phyloP scores from a whole-genome alignment of 2,888 invertebrate genomes.

The Nemotelus nigrinus region DNA sequence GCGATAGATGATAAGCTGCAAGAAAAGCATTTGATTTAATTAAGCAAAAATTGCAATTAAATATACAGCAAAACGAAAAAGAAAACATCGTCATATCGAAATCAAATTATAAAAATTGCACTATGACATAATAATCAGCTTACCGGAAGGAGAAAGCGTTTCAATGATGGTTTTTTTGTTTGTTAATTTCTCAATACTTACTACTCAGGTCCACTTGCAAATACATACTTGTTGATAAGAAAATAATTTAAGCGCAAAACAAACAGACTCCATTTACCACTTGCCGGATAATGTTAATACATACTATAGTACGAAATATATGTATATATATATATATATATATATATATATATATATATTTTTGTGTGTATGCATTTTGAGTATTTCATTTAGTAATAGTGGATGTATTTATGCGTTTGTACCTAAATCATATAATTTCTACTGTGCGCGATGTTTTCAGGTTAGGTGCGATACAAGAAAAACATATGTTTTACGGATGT shows the following conservation, averaged over 20 bases:
- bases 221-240: constrained; percentile 30
- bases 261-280: constrained; percentile 44
- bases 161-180: constrained; percentile 23
- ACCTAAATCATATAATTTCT: not conserved
- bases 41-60: constrained; percentile 20
- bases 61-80: constrained; percentile 14
- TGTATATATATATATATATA: too few relatives aligned
- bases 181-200: constrained; percentile 48
- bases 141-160: constrained; percentile 41
- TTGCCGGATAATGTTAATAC: constrained; percentile 5
- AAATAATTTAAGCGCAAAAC: constrained; percentile 42
- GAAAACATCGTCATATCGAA: not conserved
- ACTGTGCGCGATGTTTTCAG: not conserved
- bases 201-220: constrained; percentile 47
- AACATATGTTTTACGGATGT: not conserved
- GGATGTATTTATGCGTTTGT: not conserved
- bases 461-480: constrained; percentile 13
- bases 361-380: too few relatives aligned
- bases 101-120: not conserved
- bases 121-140: constrained; percentile 17
- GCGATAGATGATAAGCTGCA: constrained; percentile 31
- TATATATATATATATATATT: too few relatives aligned
- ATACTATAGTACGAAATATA: constrained; percentile 1
- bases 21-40: constrained; percentile 37
- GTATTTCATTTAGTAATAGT: too few relatives aligned